These are phyloP conservation scores for Heliornis fulica DNA, from an alignment of 2,113 vertebrate genomes.

Conservation along the genomic window DNA sequence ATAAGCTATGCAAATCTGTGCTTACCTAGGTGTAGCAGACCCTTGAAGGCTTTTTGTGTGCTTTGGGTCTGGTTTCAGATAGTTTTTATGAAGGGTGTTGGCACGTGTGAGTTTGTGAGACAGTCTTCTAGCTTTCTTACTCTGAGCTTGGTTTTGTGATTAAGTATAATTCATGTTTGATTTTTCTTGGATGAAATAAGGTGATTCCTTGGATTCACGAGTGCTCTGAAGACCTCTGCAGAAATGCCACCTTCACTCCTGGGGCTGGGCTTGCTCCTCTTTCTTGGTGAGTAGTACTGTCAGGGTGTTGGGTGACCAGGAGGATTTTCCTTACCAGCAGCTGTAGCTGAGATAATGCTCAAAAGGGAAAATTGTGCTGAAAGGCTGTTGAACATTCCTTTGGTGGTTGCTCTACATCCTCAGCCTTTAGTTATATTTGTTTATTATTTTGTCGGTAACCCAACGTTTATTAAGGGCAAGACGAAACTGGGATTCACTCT, in stretches of 20 bases:
- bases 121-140: not conserved
- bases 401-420: not conserved
- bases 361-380: not conserved
- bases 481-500: not conserved
- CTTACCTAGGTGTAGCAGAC: not conserved
- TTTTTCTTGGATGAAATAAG: not conserved
- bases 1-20: rapidly evolving
- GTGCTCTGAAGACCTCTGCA: not conserved
- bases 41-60: rapidly evolving
- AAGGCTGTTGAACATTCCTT: rapidly evolving
- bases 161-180: not conserved
- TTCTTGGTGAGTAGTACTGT: constrained; percentile 15
- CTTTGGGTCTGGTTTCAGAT: not conserved
- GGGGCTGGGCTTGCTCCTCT: constrained; percentile 3
- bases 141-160: not conserved
- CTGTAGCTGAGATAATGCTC: not conserved
- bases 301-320: rapidly evolving
- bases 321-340: not conserved
- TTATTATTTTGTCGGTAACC: not conserved
- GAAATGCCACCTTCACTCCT: not conserved
- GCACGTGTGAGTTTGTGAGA: rapidly evolving
- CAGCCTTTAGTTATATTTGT: not conserved
- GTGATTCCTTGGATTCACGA: not conserved
- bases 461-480: not conserved
- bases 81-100: not conserved